phyloP scores from a whole-genome alignment of 2,113 vertebrate genomes.

The Pitta sordida region DNA sequence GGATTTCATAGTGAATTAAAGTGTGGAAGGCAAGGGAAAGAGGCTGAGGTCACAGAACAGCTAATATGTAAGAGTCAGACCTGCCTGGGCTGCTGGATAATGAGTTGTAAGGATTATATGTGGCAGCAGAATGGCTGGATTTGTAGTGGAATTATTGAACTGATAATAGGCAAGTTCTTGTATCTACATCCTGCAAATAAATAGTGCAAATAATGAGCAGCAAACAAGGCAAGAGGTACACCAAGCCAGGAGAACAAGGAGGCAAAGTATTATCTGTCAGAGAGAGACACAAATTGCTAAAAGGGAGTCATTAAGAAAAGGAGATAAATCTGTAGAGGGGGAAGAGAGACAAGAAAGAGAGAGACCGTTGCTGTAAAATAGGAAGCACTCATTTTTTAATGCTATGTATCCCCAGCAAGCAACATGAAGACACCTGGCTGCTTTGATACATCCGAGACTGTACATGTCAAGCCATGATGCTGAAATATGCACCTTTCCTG shows the following conservation, averaged over 20 bases:
- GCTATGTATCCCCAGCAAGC: neutral
- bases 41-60: neutral
- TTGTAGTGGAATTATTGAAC: constrained; percentile 70
- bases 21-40: neutral
- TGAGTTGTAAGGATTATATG: constrained; percentile 58
- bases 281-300: constrained; percentile 55
- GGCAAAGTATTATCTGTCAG: constrained; percentile 54
- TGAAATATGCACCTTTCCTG: neutral
- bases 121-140: constrained; percentile 39
- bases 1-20: neutral
- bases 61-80: constrained; percentile 25
- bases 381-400: constrained; percentile 27
- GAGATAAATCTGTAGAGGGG: constrained; percentile 35
- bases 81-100: constrained; percentile 2
- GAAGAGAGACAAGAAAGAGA: neutral
- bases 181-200: constrained; percentile 49
- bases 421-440: neutral
- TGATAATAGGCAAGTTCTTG: constrained; percentile 59
- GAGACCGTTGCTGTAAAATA: neutral
- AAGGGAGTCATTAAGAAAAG: constrained; percentile 43
- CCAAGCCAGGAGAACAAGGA: constrained; percentile 49
- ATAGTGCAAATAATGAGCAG: constrained; percentile 5
- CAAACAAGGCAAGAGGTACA: constrained; percentile 52
- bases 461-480: neutral
- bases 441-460: neutral